phyloP scores from a whole-genome alignment of 2,113 vertebrate species.

The Ciconia stormi region DNA sequence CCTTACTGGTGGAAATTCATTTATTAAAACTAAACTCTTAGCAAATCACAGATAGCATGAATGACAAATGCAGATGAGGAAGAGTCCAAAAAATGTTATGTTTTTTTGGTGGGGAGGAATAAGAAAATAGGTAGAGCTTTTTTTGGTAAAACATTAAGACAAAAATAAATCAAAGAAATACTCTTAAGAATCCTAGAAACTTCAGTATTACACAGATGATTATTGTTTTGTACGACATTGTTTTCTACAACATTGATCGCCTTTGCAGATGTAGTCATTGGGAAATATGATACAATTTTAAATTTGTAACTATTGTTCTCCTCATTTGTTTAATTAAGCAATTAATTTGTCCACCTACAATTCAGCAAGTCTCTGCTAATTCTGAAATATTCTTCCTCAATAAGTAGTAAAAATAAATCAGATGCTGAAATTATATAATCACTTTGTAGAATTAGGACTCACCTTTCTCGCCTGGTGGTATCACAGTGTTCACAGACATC shows the following conservation, averaged over 20 bases:
- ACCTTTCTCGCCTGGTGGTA: constrained; percentile 91
- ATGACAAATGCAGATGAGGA: not conserved
- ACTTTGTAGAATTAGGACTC: not conserved
- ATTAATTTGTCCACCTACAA: not conserved
- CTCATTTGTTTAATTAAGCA: not conserved
- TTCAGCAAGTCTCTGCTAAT: not conserved
- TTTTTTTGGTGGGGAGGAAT: not conserved
- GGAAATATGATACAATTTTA: not conserved
- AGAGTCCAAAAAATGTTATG: not conserved
- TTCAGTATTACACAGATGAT: not conserved
- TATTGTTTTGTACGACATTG: not conserved
- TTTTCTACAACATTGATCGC: not conserved
- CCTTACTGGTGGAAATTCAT: not conserved
- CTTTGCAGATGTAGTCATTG: not conserved
- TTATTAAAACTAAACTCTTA: not conserved
- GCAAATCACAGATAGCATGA: not conserved
- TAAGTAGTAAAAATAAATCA: not conserved
- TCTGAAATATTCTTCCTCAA: not conserved
- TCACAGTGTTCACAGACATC: constrained; percentile 90
- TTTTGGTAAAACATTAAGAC: not conserved
- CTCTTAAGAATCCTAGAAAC: not conserved
- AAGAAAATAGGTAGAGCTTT: not conserved
- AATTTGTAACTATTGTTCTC: not conserved
- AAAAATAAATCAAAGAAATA: not conserved
- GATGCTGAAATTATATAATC: not conserved